Evolutionary conservation across 2,888 invertebrate genomes (phyloP), one percentile per base, ranked within the genome.

Genomic region (Cephus nigrinus): DNA sequence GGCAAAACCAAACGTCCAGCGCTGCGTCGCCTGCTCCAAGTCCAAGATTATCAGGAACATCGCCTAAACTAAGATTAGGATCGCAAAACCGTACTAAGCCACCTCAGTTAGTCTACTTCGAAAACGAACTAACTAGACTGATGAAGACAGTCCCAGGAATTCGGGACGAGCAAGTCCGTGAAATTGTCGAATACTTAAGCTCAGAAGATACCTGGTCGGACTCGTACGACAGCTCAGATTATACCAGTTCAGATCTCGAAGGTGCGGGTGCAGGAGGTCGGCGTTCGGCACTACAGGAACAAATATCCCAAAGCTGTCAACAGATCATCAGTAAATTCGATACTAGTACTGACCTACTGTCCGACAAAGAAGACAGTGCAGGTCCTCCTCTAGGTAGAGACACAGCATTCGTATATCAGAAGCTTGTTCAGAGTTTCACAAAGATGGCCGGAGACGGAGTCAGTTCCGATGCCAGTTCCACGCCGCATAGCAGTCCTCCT

Each of bases 111-210:
- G 94, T 97, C 23, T 97, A 97, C 89, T 97, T 98, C 86, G 98
- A 98, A 93, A 96, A 95, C 86, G 97, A 98, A 92, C 92, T 98
- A 75, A 97, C 97, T 0, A 93, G 97, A 79, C 92, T 98, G 83
- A 98, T 98, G 98, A 97, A 97, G 93, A 97, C 97, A 0, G 98
- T 98, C 72, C 97, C 97, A 0, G 97, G 97, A 35, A 96, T 98
- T 83, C 94, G 97, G 80, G 97, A 97, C 87, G 97, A 97, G 84
- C 97, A 97, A 91, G 97, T 97, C 69, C 94, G 96, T 33, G 97
- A 97, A 92, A 97, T 98, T 77, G 97, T 98, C 0, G 98, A 98
- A 91, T 98, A 98, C 90, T 92, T 98, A 81, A 97, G 97, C 83
- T 97, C 97, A 83, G 98, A 98, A 89, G 98, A 98, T 88, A 97